Conservation (phyloP, 1,140 invertebrate species). For the Aradophagus sp. region DNA sequence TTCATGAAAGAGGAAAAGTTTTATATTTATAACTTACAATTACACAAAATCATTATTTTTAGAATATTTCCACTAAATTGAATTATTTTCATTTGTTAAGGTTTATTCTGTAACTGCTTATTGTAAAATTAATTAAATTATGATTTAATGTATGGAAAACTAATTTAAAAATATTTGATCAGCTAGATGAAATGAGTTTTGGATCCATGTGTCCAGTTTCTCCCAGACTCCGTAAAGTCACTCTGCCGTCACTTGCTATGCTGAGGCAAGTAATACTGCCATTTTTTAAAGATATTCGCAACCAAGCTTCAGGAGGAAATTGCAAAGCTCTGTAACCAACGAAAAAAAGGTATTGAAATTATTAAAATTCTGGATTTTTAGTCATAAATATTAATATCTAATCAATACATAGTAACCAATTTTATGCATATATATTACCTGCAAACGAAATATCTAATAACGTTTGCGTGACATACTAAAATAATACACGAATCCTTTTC, state of each 20-base stretch:
- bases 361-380: too few relatives aligned
- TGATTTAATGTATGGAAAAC: background rate
- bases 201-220: conserved; percentile 93
- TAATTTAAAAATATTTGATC: conserved; percentile 33
- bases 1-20: too few relatives aligned
- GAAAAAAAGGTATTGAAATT: too few relatives aligned
- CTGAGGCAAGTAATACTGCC: conserved; percentile 94
- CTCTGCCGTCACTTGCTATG: conserved; percentile 90
- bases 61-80: too few relatives aligned
- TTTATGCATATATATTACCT: conserved; percentile 76
- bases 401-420: background rate
- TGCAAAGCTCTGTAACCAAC: conserved; percentile 89
- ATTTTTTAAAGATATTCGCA: conserved; percentile 92
- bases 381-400: too few relatives aligned
- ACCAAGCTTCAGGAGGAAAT: conserved; percentile 97
- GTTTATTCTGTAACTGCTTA: too few relatives aligned
- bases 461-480: conserved; percentile 98
- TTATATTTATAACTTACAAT: too few relatives aligned
- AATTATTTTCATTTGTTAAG: too few relatives aligned
- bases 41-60: too few relatives aligned
- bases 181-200: conserved; percentile 77
- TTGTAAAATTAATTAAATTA: background rate
- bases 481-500: conserved; percentile 91
- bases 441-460: conserved; percentile 98
- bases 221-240: conserved; percentile 85